These are phyloP conservation scores for Heliconius himera DNA, from an alignment of 1,140 invertebrate genomes.

Conservation along the genomic window DNA sequence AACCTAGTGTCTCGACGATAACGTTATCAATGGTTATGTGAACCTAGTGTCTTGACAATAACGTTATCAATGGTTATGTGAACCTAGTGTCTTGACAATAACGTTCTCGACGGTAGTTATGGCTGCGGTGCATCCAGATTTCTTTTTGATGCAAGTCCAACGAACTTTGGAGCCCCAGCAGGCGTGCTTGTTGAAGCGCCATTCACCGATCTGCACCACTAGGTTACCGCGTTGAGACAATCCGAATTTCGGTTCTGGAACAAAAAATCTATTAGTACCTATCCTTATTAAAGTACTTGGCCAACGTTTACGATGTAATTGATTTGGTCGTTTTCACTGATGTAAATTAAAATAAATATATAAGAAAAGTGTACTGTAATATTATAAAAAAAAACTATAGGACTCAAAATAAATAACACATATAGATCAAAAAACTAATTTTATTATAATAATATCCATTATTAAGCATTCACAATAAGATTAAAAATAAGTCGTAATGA, in stretches of 20 bases:
- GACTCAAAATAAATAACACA: background rate
- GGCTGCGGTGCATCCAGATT: conserved; percentile 66
- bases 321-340: too few relatives aligned
- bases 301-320: background rate
- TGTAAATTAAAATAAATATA: background rate
- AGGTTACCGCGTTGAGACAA: conserved; percentile 72
- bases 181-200: conserved; percentile 72
- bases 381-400: background rate
- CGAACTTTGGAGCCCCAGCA: conserved; percentile 70
- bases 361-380: background rate
- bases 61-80: conserved; percentile 75
- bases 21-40: conserved; percentile 75
- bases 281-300: background rate
- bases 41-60: conserved; percentile 67
- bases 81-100: conserved; percentile 68
- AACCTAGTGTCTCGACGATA: conserved; percentile 67
- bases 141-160: conserved; percentile 76
- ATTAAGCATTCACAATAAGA: background rate
- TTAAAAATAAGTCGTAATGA: background rate
- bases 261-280: conserved; percentile 28
- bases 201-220: conserved; percentile 71
- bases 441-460: background rate
- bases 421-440: background rate
- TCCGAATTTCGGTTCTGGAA: conserved; percentile 72
- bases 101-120: conserved; percentile 72